Base-by-base conservation (phyloP, 2,888 invertebrate species). In the Smittia sp. region DNA sequence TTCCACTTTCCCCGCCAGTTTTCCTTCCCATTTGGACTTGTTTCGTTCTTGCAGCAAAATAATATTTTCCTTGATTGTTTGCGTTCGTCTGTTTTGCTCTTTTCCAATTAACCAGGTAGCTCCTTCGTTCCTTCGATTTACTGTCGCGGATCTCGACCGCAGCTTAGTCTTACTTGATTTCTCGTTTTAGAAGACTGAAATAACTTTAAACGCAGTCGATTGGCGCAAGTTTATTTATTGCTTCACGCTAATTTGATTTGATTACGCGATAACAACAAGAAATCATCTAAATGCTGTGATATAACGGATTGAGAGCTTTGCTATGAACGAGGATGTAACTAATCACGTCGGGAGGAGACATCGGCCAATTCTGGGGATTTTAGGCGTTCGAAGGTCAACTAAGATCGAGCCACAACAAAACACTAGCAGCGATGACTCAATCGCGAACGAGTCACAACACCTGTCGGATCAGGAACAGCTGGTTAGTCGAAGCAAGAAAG, bases 361-460 rank as follows among this genome's bases (percentile, higher is more conserved):
- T 1, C n/a, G 38, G 15, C 46, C 63, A 32, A 73, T 65, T 65
- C 20, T 73, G 18, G 65, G 72, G 20, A 32, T 73, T 63, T 24
- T 73, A 18, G 39, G 63, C 13, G 38, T 72, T 20, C 82, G 81
- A 75, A 80, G 82, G 1, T 81, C 82, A 1, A 82, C 80, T 72
- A 82, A 81, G 77, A 81, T 76, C 75, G 82, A 82, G 72, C 82
- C 82, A 1, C 82, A 82, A 63, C 13, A 62, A 1, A 70, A 70
- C 25, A 62, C 62, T 1, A 73, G 73, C 24, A 41, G 41, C 13
- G 65, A 65, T 11, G 65, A 65, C 20, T 63, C 46, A 41, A 63
- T 73, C n/a, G 13, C 41, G 13, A 67, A 18, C 20, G 67, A 25
- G 2, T 13, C 11, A 3, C 27, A 65, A 4, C n/a, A 32, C 1